Conservation (phyloP, 2,113 vertebrate species). For the Mustela nigripes region DNA sequence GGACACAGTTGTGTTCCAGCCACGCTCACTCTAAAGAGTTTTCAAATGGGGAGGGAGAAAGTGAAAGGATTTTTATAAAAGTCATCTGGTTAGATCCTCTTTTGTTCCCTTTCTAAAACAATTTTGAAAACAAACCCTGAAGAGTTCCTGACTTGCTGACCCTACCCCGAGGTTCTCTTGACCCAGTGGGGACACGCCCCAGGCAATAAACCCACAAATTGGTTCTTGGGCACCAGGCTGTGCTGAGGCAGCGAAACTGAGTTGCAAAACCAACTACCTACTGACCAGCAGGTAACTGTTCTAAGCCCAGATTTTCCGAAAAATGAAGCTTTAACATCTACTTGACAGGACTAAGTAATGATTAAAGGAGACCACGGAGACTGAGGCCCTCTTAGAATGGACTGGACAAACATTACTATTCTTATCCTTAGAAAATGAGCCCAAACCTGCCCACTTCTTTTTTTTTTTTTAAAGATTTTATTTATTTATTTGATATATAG, state of each 20-base stretch:
- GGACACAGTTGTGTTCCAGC: background rate
- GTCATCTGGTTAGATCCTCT: background rate
- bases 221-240: background rate
- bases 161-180: background rate
- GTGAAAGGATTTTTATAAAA: slow-evolving; percentile 41
- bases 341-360: background rate
- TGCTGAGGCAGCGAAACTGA: rapidly evolving
- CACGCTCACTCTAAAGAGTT: background rate
- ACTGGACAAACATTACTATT: background rate
- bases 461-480: too few relatives aligned
- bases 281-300: background rate
- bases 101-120: background rate
- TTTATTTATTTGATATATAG: too few relatives aligned
- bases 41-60: background rate
- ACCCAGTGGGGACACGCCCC: rapidly evolving
- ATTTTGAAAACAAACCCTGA: slow-evolving; percentile 21
- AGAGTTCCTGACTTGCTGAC: background rate
- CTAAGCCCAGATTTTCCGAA: background rate
- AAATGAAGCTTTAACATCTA: background rate
- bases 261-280: background rate
- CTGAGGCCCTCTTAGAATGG: background rate
- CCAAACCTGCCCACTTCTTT: background rate
- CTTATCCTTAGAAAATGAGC: background rate
- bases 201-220: background rate
- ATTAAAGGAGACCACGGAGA: rapidly evolving